Base-by-base conservation (phyloP, 1,140 invertebrate genomes). In the Eupristina koningsbergeri region DNA sequence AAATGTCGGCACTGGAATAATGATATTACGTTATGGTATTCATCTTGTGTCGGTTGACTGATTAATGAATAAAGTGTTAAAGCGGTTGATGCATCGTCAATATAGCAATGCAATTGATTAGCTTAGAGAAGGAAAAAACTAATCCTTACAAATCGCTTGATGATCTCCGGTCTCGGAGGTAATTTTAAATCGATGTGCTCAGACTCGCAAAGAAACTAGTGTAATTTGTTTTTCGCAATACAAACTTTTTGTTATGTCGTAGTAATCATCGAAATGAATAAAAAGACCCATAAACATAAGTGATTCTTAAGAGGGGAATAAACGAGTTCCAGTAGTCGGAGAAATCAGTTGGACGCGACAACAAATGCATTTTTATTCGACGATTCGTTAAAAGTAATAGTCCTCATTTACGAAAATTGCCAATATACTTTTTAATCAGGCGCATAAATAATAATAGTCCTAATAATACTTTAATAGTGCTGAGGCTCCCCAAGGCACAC, bases 361-460 rank as follows among this genome's bases (percentile, higher is more conserved):
- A 76, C 50, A 36, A 61, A 39, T 8, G 61, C 22, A 53, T 58
- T 81, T 81, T 74, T 74, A 61, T 31, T 29, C 45, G 9, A 9
- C n/a, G 58, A 61, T 63, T 41, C 64, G 53, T 81, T 74, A 81
- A 41, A 74, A 39, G 17, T 73, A 74, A 73, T 71, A 7, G 13
- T 15, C n/a, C 41, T 15, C 53, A 63, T 61, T 81, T 71, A 63
- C 50, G 67, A 58, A 22, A 53, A 39, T 36, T 34, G 71, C 41
- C 31, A 36, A 64, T 67, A 47, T 36, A 53, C 80, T 76, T 76
- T 76, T 47, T 76, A 75, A 63, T 58, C 61, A 61, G 80, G 13
- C 36, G 67, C 69, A 69, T 73, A 58, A 81, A 81, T 73, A 81
- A 81, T 81, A 81, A 81, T 73, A 61, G 67, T 79, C 77, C 50